Evolutionary conservation across 1,140 invertebrate genomes (phyloP), one percentile per base, ranked within the genome.

Genomic region (Aphelenchoides fujianensis): DNA sequence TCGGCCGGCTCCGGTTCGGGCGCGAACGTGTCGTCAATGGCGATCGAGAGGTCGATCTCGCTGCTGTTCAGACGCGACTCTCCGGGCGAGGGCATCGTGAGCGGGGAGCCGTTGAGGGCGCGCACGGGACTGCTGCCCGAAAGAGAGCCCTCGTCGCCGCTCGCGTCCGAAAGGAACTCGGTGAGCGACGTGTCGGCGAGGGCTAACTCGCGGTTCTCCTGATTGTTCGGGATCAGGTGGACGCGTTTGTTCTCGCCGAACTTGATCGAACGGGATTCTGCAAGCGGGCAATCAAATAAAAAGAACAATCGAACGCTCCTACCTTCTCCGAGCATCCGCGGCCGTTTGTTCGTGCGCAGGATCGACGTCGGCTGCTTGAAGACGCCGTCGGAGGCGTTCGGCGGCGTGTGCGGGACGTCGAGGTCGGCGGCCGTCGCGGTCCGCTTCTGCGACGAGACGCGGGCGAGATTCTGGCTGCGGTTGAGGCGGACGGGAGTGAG

Each of bases 61-160:
- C n/a, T n/a, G n/a, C n/a, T n/a, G n/a, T n/a, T n/a, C n/a, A n/a
- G n/a, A n/a, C n/a, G n/a, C n/a, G n/a, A n/a, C n/a, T n/a, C n/a
- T n/a, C n/a, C n/a, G n/a, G n/a, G n/a, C n/a, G n/a, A n/a, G n/a
- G n/a, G n/a, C n/a, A n/a, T n/a, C n/a, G n/a, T n/a, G n/a, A n/a
- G n/a, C n/a, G n/a, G n/a, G n/a, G n/a, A n/a, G n/a, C n/a, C n/a
- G n/a, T n/a, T n/a, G n/a, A n/a, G n/a, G n/a, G n/a, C n/a, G n/a
- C n/a, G n/a, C n/a, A n/a, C n/a, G n/a, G n/a, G n/a, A n/a, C n/a
- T n/a, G n/a, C n/a, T n/a, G n/a, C n/a, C n/a, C n/a, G n/a, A n/a
- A n/a, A n/a, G n/a, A n/a, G n/a, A n/a, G n/a, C n/a, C n/a, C n/a
- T 59, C 55, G 23, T 59, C 55, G 55, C 5, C 55, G 34, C 55